Base-by-base conservation (phyloP, 2,888 invertebrate genomes). In the Apoda limacodes region DNA sequence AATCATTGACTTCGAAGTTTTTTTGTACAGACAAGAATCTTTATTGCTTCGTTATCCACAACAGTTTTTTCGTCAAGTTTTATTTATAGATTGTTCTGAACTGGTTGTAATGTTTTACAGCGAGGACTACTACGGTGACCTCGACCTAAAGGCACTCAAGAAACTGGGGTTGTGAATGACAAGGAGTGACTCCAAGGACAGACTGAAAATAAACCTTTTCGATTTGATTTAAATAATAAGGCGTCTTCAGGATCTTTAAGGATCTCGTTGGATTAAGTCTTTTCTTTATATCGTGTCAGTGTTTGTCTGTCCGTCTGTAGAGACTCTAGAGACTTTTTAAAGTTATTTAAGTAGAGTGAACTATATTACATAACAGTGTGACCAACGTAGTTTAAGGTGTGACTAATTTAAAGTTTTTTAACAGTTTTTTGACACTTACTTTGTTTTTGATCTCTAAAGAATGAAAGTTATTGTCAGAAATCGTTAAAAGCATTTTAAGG, bases 81-180 rank as follows among this genome's bases (percentile, higher is more conserved):
- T 17, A 17, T 7, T 17, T 17, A 17, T 27, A 12, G 9, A 17
- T 12, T 27, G n/a, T 27, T 7, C 22, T 22, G 9, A 6, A 17
- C 17, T 17, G 17, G 5, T 17, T 17, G 17, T 17, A 17, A 6
- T 40, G 28, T 42, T 53, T 74, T 69, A 51, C 84, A 93, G 94
- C 78, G 92, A 93, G 83, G 93, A 94, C 80, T 94, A 94, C 83
- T 94, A 94, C 70, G 93, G 93, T 48, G 93, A 93, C 61, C 89
- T 93, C 55, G 93, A 94, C 72, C 83, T 94, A 48, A 94, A 94
- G 78, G 88, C 90, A 37, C 81, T 93, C 59, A 90, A 89, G 83
- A 93, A 93, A 68, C 75, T 89, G 76, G 92, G 92, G 62, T 87
- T 85, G 74, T 86, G 78, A 80, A 83, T 78, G 74, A 55, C 69